Evolutionary conservation across 2,113 vertebrate species (phyloP), one percentile per base, ranked within the genome.

Genomic region (Ginglymostoma cirratum): DNA sequence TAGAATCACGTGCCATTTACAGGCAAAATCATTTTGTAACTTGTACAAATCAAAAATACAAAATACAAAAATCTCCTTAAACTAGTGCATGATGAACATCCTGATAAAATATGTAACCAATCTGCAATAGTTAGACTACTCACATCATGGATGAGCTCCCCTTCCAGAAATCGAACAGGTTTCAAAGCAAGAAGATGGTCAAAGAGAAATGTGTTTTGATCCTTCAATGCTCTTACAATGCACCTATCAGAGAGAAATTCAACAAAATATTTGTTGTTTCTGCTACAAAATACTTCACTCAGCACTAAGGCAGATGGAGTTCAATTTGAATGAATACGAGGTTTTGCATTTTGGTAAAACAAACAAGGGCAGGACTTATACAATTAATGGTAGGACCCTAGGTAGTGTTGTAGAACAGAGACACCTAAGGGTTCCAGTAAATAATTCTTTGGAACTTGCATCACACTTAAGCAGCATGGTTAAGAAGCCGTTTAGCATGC

Each of bases 131-230:
- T 61, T 24, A 17, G 48, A 83, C 52, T 96, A 98, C 99, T 99
- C 97, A 99, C 99, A 96, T 99, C 99, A 96, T 99, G 99, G 96
- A 99, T 99, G 97, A 99, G 99, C 96, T 99, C 99, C 96, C 99
- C 99, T 97, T 99, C 99, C 97, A 99, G 98, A 97, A 99, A 99
- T 97, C 99, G 99, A 89, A 99, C 99, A 34, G 99, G 99, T 97
- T 99, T 99, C 97, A 99, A 98, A 96, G 98, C 98, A 97, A 99
- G 98, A 96, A 99, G 98, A 97, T 99, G 99, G 97, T 99, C 99
- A 96, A 99, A 99, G 96, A 99, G 98, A 97, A 98, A 99, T 78
- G 99, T 98, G 97, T 98, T 99, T 96, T 99, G 98, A 97, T 99
- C 99, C 97, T 99, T 99, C 96, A 99, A 95, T 69, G 99, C 99